Base-by-base conservation (phyloP, 2,113 vertebrate species). In the Cebus imitator region DNA sequence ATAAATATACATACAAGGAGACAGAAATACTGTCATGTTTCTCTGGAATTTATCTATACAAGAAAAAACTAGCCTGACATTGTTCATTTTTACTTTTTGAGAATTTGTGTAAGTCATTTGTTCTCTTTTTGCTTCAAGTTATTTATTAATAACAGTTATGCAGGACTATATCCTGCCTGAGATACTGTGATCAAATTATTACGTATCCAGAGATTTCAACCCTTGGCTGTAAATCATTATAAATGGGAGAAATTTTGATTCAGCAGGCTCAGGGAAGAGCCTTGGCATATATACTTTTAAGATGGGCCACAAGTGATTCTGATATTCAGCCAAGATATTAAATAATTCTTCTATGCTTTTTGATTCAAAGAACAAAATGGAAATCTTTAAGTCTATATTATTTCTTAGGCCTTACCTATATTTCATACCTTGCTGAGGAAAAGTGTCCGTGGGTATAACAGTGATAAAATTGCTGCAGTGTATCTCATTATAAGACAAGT, bases 341-440 rank as follows among this genome's bases (percentile, higher is more conserved):
- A 40, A 58, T 83, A 40, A 9, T 87, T 72, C 80, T 90, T 81
- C 21, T 78, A 57, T 90, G 40, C n/a, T 83, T 52, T 78, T 87
- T 95, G 23, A 25, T 83, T 5, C 68, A 83, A 70, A 70, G 57
- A 75, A 86, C 40, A 93, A 93, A 90, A 76, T 87, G 21, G 27
- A 43, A 90, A 50, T n/a, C 23, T 89, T 52, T 86, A 78, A 61
- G 50, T 75, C 57, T 87, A 16, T 55, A 27, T 64, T 75, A 75
- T 83, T 91, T 32, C 43, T 91, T 87, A 81, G 52, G 82, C 37
- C 30, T 70, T 88, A 61, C 21, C 21, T 83, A 78, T 52, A 21
- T 95, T 87, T 93, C 72, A 76, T 70, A 78, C 14, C 17, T 93
- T 87, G 58, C 35, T 82, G 80, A 43, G 70, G 70, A 90, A 86